A percentile compares a stretch with the other conserved stretches of the same genome.
Conservation (phyloP, 2,113 vertebrate genomes). For the Sceloporus tristichus region DNA sequence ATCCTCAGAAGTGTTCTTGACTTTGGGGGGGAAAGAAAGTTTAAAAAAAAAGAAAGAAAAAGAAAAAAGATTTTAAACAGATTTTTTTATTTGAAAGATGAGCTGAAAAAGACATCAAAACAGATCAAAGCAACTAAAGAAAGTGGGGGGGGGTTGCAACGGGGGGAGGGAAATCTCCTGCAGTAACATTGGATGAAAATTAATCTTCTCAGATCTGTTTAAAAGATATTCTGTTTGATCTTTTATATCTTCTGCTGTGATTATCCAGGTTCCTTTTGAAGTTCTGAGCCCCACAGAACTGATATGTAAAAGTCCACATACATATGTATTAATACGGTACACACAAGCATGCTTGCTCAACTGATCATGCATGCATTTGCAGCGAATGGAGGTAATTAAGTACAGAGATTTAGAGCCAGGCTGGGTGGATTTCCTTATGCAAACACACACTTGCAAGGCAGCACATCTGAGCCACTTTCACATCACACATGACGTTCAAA, state of each 20-base stretch:
- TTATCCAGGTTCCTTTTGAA: slow-evolving; percentile 80
- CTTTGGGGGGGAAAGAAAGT: slow-evolving; percentile 65
- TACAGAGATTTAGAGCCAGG: rapidly evolving
- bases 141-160: slow-evolving; percentile 35
- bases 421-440: rapidly evolving
- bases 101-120: slow-evolving; percentile 80
- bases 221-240: slow-evolving; percentile 83
- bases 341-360: slow-evolving; percentile 45
- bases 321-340: slow-evolving; percentile 75
- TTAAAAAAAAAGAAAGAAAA: slow-evolving; percentile 7
- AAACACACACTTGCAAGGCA: background rate
- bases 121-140: slow-evolving; percentile 78
- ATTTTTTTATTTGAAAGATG: slow-evolving; percentile 69
- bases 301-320: slow-evolving; percentile 77
- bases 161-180: slow-evolving; percentile 42
- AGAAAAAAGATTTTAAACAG: slow-evolving; percentile 57
- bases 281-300: slow-evolving; percentile 77
- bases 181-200: slow-evolving; percentile 78
- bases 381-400: slow-evolving; percentile 18
- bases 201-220: slow-evolving; percentile 79
- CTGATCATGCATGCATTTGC: background rate
- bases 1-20: slow-evolving; percentile 63
- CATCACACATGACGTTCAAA: background rate
- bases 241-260: slow-evolving; percentile 80
- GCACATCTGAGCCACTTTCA: background rate